Evolutionary conservation across 1,140 invertebrate genomes (phyloP).

Genomic region (Brachionus manjavacas): DNA sequence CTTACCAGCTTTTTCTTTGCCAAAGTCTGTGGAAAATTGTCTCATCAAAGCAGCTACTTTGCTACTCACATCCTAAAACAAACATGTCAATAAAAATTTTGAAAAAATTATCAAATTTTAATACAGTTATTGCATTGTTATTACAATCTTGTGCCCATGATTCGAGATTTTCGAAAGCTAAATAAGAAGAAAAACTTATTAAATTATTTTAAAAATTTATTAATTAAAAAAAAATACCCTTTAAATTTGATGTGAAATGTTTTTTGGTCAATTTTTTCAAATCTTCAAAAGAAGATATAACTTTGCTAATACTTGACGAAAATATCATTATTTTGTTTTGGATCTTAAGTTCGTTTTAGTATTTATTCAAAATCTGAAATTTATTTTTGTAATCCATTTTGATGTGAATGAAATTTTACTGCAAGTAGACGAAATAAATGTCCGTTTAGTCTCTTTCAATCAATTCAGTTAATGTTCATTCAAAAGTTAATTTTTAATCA

Average conservation of each 20-base stretch:
- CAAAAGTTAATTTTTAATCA: too few species aligned
- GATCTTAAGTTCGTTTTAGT: neutral
- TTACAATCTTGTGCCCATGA: slow-evolving; percentile 17
- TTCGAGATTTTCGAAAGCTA: slow-evolving; percentile 10
- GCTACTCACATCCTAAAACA: slow-evolving; percentile 8
- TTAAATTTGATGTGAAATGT: neutral
- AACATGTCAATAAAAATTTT: neutral
- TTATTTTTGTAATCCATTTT: neutral
- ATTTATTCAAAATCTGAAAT: neutral
- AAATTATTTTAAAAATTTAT: too few species aligned
- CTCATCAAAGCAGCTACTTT: neutral
- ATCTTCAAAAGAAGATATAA: slow-evolving; percentile 37
- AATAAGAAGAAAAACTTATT: neutral
- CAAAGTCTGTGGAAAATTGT: slow-evolving; percentile 15
- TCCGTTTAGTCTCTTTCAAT: neutral
- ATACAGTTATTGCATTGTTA: slow-evolving; percentile 22
- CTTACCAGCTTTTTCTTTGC: slow-evolving; percentile 31
- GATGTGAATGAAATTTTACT: neutral
- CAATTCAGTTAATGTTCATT: too few species aligned
- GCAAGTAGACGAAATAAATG: neutral
- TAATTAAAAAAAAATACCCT: neutral
- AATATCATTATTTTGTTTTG: neutral
- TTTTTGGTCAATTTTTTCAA: slow-evolving; percentile 26
- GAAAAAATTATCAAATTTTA: neutral
- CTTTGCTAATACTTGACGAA: slow-evolving; percentile 5